These are phyloP conservation scores for Otocyon megalotis DNA, from an alignment of 2,113 vertebrate genomes.

Conservation along the genomic window DNA sequence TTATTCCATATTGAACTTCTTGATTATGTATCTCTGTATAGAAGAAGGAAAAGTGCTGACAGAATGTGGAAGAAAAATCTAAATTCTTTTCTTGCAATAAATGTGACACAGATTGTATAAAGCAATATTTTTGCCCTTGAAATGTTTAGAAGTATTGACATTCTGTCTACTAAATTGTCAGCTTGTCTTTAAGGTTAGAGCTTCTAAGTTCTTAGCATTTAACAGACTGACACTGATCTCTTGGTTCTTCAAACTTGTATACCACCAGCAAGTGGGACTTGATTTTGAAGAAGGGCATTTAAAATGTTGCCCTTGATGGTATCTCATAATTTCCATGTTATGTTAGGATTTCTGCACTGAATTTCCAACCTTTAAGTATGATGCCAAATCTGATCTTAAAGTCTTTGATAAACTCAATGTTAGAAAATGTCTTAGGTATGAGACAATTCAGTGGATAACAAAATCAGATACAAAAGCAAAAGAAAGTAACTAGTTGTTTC, in stretches of 20 bases:
- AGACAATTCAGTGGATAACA: constrained; percentile 2
- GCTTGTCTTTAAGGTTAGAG: constrained; percentile 85
- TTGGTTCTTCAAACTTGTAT: constrained; percentile 83
- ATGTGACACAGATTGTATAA: constrained; percentile 94
- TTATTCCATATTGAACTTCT: constrained; percentile 76
- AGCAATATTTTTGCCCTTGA: constrained; percentile 95
- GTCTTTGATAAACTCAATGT: not conserved
- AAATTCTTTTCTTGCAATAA: constrained; percentile 94
- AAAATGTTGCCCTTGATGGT: constrained; percentile 74
- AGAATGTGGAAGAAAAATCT: constrained; percentile 92
- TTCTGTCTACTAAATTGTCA: constrained; percentile 88
- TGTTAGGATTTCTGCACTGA: constrained; percentile 2
- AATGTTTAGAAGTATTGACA: constrained; percentile 93
- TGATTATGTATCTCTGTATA: constrained; percentile 79
- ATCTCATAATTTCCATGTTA: constrained; percentile 56
- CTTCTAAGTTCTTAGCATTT: constrained; percentile 87
- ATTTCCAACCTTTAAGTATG: not conserved
- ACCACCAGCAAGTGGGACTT: constrained; percentile 67
- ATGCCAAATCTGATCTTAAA: constrained; percentile 51
- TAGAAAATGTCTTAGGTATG: not conserved
- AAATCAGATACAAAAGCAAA: constrained; percentile 50
- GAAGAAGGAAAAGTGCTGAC: constrained; percentile 91
- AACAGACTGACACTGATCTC: constrained; percentile 88
- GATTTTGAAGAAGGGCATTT: constrained; percentile 70
- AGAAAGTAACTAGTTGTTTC: not conserved